Conservation (phyloP, 2,113 vertebrate species). For the Butorides virescens region DNA sequence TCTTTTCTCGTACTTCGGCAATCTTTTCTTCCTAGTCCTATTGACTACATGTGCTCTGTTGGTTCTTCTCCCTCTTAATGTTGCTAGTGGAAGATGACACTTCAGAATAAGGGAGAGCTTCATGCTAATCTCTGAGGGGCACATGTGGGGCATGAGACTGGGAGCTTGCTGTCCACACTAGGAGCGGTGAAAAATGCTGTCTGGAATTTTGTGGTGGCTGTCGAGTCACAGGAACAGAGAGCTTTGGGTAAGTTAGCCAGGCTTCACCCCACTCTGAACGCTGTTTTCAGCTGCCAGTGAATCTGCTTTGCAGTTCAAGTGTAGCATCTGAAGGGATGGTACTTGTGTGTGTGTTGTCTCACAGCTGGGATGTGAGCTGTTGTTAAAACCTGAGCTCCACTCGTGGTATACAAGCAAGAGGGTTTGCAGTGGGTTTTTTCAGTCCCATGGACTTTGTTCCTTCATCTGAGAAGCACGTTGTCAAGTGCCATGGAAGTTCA, state of each 20-base stretch:
- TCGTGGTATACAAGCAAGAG: not conserved
- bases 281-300: not conserved
- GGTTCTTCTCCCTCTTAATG: not conserved
- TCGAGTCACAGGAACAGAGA: not conserved
- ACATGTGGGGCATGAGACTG: not conserved
- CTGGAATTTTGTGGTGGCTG: not conserved
- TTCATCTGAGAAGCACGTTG: not conserved
- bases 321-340: not conserved
- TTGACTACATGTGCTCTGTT: not conserved
- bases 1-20: not conserved
- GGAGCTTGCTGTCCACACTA: not conserved
- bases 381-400: not conserved
- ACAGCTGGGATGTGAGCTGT: not conserved
- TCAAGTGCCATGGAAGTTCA: not conserved
- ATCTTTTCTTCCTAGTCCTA: not conserved
- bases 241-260: not conserved
- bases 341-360: not conserved
- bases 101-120: not conserved
- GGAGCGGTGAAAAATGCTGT: not conserved
- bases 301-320: not conserved
- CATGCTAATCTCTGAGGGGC: not conserved
- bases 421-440: not conserved
- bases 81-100: not conserved
- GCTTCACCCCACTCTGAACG: not conserved
- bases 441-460: not conserved